Evolutionary conservation across 2,797 vertebrate genomes (phyloP), one percentile per base, ranked within the genome.

Genomic region (Ptychobarbus kaznakovi): DNA sequence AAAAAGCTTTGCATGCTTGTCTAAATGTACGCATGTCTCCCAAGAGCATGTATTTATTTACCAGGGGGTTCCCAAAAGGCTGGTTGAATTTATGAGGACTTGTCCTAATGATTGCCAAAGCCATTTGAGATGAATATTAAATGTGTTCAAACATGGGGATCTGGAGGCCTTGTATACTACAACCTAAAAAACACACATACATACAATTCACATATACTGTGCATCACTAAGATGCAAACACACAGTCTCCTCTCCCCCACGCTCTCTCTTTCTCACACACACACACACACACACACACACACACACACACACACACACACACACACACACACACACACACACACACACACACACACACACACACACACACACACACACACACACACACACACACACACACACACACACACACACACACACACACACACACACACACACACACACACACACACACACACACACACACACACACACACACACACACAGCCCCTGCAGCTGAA

Each of bases 401-500:
- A 65, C 51, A 84, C 51, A 53, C 51, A 53, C 16, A 53, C 86
- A 58, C 85, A 73, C 86, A 68, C 81, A 80, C 74, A 32, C 51
- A 53, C 51, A 53, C 16, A 53, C 86, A 58, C 85, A 73, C 86
- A 68, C 81, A 80, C 74, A 78, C 87, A 80, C 86, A 77, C 82
- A 65, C 51, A 84, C 51, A 53, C 51, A 53, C 16, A 20, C 86
- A 58, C 85, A 73, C 86, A 68, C 81, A 80, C 74, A 32, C 51
- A 53, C 51, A 53, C 20, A 56, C 86, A 58, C 85, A 73, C 86
- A 68, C 81, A 80, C 74, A 78, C 87, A 80, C 86, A 78, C 82
- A 66, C 53, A 84, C 81, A 83, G 73, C 89, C 92, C 94, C 94
- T 94, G 94, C 95, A 96, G 96, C 97, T 95, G 96, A 95, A 94